A percentile compares a stretch with the other conserved stretches of the same genome.
Conservation (phyloP, 2,888 invertebrate species). For the Pollenia angustigena region DNA sequence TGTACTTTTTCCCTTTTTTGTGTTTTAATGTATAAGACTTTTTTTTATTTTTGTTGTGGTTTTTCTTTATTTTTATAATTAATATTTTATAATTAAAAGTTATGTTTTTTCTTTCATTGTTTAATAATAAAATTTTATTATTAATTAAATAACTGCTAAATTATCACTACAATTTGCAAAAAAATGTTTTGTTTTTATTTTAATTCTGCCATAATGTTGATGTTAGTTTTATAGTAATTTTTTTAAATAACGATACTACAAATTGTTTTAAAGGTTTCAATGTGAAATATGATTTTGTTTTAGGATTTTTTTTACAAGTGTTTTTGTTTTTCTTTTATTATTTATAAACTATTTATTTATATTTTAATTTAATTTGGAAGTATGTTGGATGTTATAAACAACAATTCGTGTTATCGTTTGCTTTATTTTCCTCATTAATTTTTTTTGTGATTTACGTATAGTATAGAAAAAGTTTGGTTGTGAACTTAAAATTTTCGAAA, state of each 20-base stretch:
- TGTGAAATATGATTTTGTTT: slow-evolving; percentile 71
- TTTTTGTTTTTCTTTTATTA: slow-evolving; percentile 25
- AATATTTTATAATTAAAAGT: slow-evolving; percentile 56
- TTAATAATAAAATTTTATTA: slow-evolving; percentile 56
- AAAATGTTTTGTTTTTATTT: slow-evolving; percentile 57
- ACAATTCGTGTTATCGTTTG: slow-evolving; percentile 55
- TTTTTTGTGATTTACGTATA: slow-evolving; percentile 64
- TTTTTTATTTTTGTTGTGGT: slow-evolving; percentile 12
- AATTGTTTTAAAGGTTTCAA: slow-evolving; percentile 70
- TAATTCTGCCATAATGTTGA: slow-evolving; percentile 32
- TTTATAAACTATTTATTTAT: slow-evolving; percentile 51
- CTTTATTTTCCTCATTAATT: slow-evolving; percentile 23
- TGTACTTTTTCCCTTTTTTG: slow-evolving; percentile 55
- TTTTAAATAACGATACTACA: slow-evolving; percentile 66
- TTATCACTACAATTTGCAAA: slow-evolving; percentile 74
- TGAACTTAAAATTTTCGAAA: slow-evolving; percentile 22
- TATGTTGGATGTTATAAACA: slow-evolving; percentile 73
- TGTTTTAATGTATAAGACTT: slow-evolving; percentile 55
- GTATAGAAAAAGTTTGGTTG: slow-evolving; percentile 52
- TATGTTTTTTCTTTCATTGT: slow-evolving; percentile 30
- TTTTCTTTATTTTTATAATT: slow-evolving; percentile 29
- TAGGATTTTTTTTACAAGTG: slow-evolving; percentile 64
- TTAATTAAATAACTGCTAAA: slow-evolving; percentile 72
- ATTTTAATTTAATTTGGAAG: slow-evolving; percentile 61
- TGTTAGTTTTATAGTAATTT: slow-evolving; percentile 39